Conservation (phyloP, 2,797 vertebrate genomes). For the Danio jaintianensis region DNA sequence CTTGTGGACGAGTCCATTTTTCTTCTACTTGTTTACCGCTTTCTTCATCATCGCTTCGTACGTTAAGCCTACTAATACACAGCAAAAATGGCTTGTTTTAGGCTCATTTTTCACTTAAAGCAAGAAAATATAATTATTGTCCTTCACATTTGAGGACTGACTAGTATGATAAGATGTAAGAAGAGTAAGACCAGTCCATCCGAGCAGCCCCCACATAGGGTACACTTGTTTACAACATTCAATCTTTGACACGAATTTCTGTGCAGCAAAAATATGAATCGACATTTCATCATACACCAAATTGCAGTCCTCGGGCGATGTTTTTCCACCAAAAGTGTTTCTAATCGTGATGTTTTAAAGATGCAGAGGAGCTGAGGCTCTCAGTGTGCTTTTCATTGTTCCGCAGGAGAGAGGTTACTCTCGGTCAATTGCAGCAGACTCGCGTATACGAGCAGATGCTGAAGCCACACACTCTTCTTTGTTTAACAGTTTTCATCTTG, state of each 20-base stretch:
- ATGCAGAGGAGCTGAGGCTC: not conserved
- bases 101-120: not conserved
- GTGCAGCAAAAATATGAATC: not conserved
- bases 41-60: not conserved
- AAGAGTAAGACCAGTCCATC: not conserved
- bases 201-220: not conserved
- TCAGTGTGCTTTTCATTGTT: constrained; percentile 69
- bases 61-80: not conserved
- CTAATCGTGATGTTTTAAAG: not conserved
- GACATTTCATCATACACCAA: not conserved
- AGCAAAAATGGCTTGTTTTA: not conserved
- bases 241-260: not conserved
- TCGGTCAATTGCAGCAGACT: constrained; percentile 73
- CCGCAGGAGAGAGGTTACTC: constrained; percentile 73
- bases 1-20: constrained; percentile 6
- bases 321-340: not conserved
- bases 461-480: not conserved
- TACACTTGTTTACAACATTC: not conserved
- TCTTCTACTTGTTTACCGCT: constrained; percentile 50
- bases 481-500: not conserved
- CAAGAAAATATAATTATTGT: not conserved
- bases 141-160: too few species aligned
- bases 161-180: not conserved
- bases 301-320: too few species aligned
- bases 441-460: constrained; percentile 50